Evolutionary conservation across 1,140 invertebrate genomes (phyloP), one percentile per base, ranked within the genome.

Genomic region (Temnothorax longispinosus): DNA sequence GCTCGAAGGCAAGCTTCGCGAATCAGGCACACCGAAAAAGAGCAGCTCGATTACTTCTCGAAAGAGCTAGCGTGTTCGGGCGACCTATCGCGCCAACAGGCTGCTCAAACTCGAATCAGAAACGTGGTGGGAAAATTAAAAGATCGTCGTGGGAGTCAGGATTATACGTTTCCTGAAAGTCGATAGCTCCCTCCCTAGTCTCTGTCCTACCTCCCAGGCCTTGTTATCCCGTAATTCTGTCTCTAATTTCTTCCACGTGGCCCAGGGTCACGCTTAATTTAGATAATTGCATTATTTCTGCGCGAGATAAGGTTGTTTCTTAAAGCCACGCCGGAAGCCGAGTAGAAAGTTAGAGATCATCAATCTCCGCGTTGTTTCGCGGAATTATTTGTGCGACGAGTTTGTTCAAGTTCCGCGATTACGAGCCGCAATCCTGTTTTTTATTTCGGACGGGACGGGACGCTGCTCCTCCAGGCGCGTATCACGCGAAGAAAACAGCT

Each of bases 151-250:
- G 54, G 41, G n/a, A 84, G 60, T 84, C 80, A 75, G 80, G 80
- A 84, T 84, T 84, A 75, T 84, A 84, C 80, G 80, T 84, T 84
- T 74, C 54, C 67, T 32, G 27, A 38, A 13, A 60, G 69, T 62
- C 80, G 80, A 84, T 74, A 50, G 54, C 2, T 60, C 5, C n/a
- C 54, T 38, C 27, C 13, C 41, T 44, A 21, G 11, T 41, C 67
- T n/a, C 65, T 15, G 18, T 10, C 60, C 11, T n/a, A 21, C 18
- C 11, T 21, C 27, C 6, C 13, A 54, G 11, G 18, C 47, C 56
- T 84, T 62, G 47, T 82, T 74, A 81, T 71, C 78, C 54, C 32
- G 27, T 38, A 27, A 75, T 62, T 56, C 41, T 1, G n/a, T 8
- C 8, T 32, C 58, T 84, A 84, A 84, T 84, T 75, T 62, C 65